Percentiles rank a stretch among this genome's conserved stretches.
Evolutionary conservation across 2,797 vertebrate species (phyloP).

Genomic region (Rachycentron canadum): DNA sequence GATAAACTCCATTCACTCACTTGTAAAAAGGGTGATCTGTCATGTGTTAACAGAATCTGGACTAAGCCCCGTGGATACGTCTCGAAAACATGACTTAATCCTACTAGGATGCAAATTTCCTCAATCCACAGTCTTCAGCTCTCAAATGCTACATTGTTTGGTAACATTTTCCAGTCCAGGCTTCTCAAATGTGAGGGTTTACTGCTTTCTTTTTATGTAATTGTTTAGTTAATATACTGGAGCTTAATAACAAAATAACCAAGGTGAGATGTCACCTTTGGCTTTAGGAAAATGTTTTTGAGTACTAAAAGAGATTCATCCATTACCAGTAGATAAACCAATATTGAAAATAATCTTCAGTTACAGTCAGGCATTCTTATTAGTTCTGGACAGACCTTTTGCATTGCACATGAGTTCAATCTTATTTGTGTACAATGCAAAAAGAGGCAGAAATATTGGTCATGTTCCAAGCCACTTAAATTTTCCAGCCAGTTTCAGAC

Average conservation of each 20-base stretch:
- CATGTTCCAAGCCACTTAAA: neutral
- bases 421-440: neutral
- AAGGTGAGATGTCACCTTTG: neutral
- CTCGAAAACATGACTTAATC: neutral
- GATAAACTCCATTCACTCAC: conserved; percentile 10
- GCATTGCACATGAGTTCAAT: conserved; percentile 6
- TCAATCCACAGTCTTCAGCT: conserved; percentile 1
- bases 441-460: neutral
- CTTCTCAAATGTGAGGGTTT: no score
- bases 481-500: neutral
- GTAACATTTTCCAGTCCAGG: no score
- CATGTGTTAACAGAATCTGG: neutral
- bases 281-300: neutral
- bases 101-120: neutral
- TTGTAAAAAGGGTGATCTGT: conserved; percentile 1
- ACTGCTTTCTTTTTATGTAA: no score
- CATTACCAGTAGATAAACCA: neutral
- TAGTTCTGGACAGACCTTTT: neutral
- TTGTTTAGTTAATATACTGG: no score
- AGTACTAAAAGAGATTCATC: neutral
- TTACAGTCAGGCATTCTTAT: neutral
- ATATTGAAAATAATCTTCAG: neutral
- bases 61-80: neutral
- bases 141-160: neutral
- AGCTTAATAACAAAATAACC: neutral